phyloP scores from a whole-genome alignment of 2,113 vertebrate species.

The Sakesphorus luctuosus region DNA sequence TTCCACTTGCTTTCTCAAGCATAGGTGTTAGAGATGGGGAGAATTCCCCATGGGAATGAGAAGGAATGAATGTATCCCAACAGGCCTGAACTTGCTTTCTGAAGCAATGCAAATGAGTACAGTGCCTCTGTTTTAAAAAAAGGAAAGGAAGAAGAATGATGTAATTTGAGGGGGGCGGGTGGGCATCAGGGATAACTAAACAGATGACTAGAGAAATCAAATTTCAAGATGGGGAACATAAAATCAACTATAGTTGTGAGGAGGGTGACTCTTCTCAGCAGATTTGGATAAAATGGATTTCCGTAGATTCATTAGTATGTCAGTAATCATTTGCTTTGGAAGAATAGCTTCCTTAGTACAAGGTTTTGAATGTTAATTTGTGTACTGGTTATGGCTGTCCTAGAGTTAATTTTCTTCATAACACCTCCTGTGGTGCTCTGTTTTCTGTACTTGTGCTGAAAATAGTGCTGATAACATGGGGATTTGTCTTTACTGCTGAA shows the following conservation, averaged over 20 bases:
- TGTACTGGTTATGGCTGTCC: background rate
- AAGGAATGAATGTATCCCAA: background rate
- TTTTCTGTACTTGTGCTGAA: background rate
- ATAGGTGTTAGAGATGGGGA: background rate
- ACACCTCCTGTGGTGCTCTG: background rate
- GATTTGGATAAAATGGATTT: background rate
- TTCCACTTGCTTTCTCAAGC: background rate
- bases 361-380: background rate
- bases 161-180: accelerated
- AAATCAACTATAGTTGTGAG: background rate
- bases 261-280: background rate
- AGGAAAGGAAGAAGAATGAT: background rate
- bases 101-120: background rate
- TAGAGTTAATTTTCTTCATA: background rate
- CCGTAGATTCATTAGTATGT: background rate
- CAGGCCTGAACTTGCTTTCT: background rate
- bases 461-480: background rate
- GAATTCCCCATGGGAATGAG: background rate
- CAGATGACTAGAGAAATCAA: background rate
- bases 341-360: background rate
- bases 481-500: background rate
- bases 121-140: background rate
- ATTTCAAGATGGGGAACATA: background rate
- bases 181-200: background rate
- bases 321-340: background rate